Percentiles rank a stretch among this genome's conserved stretches.
Evolutionary conservation across 2,797 vertebrate genomes (phyloP).

Genomic region (Malurus splendens): DNA sequence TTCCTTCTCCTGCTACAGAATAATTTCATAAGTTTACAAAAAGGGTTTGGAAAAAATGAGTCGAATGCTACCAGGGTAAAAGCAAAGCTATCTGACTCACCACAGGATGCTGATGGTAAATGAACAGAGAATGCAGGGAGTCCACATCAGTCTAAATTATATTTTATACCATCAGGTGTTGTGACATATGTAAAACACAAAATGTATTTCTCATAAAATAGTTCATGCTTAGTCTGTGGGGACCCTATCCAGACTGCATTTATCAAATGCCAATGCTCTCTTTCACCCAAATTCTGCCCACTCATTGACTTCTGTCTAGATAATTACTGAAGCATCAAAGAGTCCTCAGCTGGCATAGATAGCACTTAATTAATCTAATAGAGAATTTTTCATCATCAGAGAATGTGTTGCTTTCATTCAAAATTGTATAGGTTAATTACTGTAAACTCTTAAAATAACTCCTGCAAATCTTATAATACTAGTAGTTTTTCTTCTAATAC

Average conservation of each 20-base stretch:
- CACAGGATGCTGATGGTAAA: not conserved
- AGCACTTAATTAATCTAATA: not conserved
- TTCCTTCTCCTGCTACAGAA: not conserved
- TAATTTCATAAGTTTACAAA: not conserved
- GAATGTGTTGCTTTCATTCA: not conserved
- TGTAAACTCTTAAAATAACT: not conserved
- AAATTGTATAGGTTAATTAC: not conserved
- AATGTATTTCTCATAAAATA: not conserved
- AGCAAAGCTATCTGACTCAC: slow-evolving; percentile 1
- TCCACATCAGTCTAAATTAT: not conserved
- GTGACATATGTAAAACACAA: not conserved
- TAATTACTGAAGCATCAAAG: not conserved
- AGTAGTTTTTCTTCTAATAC: not conserved
- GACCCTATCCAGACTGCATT: not conserved
- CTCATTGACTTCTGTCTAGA: not conserved
- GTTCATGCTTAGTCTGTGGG: not conserved
- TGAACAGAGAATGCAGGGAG: not conserved
- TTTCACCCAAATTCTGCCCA: not conserved
- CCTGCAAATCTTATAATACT: not conserved
- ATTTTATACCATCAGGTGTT: not conserved
- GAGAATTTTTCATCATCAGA: not conserved
- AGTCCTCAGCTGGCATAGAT: not conserved
- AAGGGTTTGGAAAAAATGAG: not conserved
- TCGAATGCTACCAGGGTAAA: not conserved
- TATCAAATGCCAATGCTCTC: not conserved